Evolutionary conservation across 2,888 invertebrate genomes (phyloP).

Genomic region (Lamellibrachia satsuma): DNA sequence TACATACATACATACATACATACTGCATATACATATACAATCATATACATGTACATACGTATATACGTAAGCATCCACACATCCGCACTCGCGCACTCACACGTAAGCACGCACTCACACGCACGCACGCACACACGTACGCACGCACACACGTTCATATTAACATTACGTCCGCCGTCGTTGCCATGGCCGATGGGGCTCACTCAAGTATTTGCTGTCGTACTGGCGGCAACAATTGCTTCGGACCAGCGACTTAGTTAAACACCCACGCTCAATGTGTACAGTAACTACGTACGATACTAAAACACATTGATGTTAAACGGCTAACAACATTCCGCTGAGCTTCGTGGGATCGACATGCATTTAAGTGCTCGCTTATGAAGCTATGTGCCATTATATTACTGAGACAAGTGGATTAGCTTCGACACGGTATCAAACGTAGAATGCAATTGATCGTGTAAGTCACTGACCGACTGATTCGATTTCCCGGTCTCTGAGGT

Average conservation of each 20-base stretch:
- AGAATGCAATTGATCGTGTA: neutral
- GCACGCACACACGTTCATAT: neutral
- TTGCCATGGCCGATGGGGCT: neutral
- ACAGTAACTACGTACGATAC: neutral
- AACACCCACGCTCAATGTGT: neutral
- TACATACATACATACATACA: constrained; percentile 19
- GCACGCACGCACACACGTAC: too few relatives aligned
- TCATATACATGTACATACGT: neutral
- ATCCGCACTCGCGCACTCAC: too few relatives aligned
- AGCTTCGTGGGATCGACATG: neutral
- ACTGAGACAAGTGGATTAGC: neutral
- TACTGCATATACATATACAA: neutral
- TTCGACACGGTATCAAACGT: neutral
- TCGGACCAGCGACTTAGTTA: neutral
- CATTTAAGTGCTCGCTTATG: neutral
- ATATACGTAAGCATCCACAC: too few relatives aligned
- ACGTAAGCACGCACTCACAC: too few relatives aligned
- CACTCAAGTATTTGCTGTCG: neutral
- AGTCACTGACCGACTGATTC: neutral
- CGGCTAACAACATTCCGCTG: neutral
- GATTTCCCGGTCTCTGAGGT: neutral
- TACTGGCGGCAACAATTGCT: neutral
- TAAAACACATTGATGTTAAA: neutral
- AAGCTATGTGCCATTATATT: neutral
- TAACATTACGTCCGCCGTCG: neutral